Conservation (phyloP, 2,888 invertebrate species). For the Eubasilissa splendida region DNA sequence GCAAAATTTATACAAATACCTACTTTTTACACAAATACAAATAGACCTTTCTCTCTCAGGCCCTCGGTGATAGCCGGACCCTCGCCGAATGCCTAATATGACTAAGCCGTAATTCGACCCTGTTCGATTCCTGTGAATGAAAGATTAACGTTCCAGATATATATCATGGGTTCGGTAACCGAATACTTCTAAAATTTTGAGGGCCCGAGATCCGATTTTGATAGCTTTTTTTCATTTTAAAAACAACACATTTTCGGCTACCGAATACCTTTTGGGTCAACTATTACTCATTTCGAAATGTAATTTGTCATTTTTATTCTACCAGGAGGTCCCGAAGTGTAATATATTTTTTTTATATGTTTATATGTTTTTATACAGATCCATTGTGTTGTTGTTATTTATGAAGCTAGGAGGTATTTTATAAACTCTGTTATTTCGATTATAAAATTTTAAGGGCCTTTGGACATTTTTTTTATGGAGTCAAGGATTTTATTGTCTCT, state of each 20-base stretch:
- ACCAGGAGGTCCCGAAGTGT: conserved; percentile 35
- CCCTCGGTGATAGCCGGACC: no score
- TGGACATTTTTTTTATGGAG: no score
- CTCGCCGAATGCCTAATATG: no score
- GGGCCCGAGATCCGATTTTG: neutral
- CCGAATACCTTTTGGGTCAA: conserved; percentile 31
- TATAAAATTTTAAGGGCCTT: neutral
- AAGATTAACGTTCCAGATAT: no score
- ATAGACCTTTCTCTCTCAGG: no score
- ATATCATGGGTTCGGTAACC: neutral
- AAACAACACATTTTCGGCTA: conserved; percentile 22
- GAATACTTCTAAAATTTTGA: neutral
- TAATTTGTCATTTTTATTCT: conserved; percentile 43
- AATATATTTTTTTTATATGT: neutral
- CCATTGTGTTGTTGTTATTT: neutral
- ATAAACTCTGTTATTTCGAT: neutral
- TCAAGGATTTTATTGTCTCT: no score
- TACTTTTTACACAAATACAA: no score
- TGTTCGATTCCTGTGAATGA: no score
- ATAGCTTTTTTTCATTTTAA: conserved; percentile 3
- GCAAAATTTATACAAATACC: no score
- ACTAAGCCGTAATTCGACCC: no score
- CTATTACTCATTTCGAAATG: conserved; percentile 43
- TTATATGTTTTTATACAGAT: conserved; percentile 1
- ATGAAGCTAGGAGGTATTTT: neutral